These are phyloP conservation scores for Hippoglossus stenolepis DNA, from an alignment of 2,113 vertebrate species.

Conservation along the genomic window DNA sequence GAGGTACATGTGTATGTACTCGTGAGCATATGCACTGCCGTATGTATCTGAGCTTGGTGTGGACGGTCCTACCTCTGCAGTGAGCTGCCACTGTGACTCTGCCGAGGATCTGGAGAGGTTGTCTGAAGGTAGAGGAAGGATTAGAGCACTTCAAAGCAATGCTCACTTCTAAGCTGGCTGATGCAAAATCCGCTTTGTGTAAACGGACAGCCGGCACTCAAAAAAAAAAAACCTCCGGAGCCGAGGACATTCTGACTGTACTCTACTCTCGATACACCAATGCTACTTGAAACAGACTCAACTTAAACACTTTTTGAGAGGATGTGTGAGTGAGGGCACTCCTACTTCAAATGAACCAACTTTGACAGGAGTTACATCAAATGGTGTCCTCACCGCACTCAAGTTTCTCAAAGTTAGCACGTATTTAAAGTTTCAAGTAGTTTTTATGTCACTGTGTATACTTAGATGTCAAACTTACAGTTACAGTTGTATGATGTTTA, in stretches of 20 bases:
- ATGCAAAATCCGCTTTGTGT: conserved; percentile 80
- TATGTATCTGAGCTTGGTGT: conserved; percentile 17
- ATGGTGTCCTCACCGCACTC: not conserved
- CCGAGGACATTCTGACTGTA: conserved; percentile 48
- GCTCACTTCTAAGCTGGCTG: conserved; percentile 78
- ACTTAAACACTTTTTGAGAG: conserved; percentile 18
- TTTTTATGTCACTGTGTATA: not conserved
- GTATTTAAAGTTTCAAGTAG: not conserved
- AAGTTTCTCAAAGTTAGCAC: not conserved
- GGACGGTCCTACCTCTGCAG: conserved; percentile 33
- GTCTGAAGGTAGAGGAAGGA: conserved; percentile 81
- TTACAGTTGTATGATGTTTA: not conserved
- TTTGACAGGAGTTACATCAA: not conserved
- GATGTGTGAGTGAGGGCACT: not conserved
- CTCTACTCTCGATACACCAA: conserved; percentile 35
- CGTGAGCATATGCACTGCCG: not conserved
- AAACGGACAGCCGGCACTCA: conserved; percentile 70
- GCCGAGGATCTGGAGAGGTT: conserved; percentile 73
- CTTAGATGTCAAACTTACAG: not conserved
- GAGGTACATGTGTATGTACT: not conserved
- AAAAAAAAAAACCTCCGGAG: conserved; percentile 44
- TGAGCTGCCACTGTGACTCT: conserved; percentile 46
- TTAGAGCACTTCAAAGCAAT: conserved; percentile 82
- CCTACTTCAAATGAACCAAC: not conserved
- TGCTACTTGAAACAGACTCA: conserved; percentile 40